Evolutionary conservation across 2,888 invertebrate species (phyloP), one percentile per base, ranked within the genome.

Genomic region (Agapostemon virescens): DNA sequence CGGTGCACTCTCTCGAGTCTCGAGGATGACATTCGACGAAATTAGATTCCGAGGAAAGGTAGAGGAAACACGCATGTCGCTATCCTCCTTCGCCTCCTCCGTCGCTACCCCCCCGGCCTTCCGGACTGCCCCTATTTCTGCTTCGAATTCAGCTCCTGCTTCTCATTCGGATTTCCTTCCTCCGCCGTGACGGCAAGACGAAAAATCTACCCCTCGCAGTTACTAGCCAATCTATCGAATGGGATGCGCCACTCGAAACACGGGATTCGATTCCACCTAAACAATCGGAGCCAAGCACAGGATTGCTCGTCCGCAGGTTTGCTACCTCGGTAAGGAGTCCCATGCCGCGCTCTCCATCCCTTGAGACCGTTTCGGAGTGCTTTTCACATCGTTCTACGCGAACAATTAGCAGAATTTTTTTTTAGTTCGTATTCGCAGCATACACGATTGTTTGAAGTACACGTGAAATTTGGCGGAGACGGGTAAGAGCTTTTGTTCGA

Each of bases 1-100:
- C 86, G 84, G 85, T 86, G 83, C 87, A 85, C 84, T 83, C 81
- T 84, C 85, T 78, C 84, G 84, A 84, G 85, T 85, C 86, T 84
- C 86, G 81, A 85, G 85, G 86, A 87, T 88, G 89, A 89, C 88
- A 89, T 89, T 88, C 89, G 87, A 87, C 85, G 86, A 89, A 90
- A 90, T 90, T 90, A 90, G 88, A 89, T 90, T 89, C 89, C 87
- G 82, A 80, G 86, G 82, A 85, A 86, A 86, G 87, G 86, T 78
- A 78, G 80, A 86, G 86, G 87, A 86, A 87, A 88, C 85, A 86
- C 86, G 83, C 81, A 69, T 82, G 76, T 72, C 79, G 71, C 79
- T 38, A 72, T 74, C 79, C 83, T 71, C 70, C 64, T 72, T 26
- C 55, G 15, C 58, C 42, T 38, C 33, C 40, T n/a, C 23, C 52